Conservation (phyloP, 2,888 invertebrate species). For the Amiota minor region DNA sequence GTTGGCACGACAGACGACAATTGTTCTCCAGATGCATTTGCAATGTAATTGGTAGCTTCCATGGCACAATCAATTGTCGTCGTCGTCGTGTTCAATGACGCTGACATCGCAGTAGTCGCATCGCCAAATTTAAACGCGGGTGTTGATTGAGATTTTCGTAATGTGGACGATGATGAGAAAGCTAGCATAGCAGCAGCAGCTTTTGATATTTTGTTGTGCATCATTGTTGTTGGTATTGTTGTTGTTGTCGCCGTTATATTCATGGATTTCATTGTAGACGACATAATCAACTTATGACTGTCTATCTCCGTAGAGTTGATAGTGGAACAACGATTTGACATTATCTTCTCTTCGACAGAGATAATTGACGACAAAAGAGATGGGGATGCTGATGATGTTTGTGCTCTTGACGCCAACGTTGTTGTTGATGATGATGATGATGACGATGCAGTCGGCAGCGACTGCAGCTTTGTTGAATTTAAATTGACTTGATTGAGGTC, state of each 20-base stretch:
- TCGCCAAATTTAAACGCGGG: conserved; percentile 51
- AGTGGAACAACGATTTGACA: conserved; percentile 31
- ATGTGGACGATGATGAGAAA: conserved; percentile 33
- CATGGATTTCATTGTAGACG: conserved; percentile 42
- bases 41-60: conserved; percentile 48
- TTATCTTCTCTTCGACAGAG: conserved; percentile 31
- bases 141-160: conserved; percentile 61
- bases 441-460: conserved; percentile 15
- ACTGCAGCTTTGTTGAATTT: conserved; percentile 49
- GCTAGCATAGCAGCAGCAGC: background rate
- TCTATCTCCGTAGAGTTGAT: conserved; percentile 33
- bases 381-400: conserved; percentile 39
- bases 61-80: conserved; percentile 35
- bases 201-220: conserved; percentile 14
- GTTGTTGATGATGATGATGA: background rate
- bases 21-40: too few species aligned
- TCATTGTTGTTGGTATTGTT: conserved; percentile 25
- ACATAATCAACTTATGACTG: conserved; percentile 55
- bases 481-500: conserved; percentile 67
- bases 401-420: background rate
- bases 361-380: conserved; percentile 7
- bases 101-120: conserved; percentile 28
- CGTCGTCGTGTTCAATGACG: conserved; percentile 26
- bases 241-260: conserved; percentile 35
- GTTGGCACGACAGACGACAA: conserved; percentile 26